Evolutionary conservation across 2,888 invertebrate species (phyloP), one percentile per base, ranked within the genome.

Genomic region (Agrotis puta): DNA sequence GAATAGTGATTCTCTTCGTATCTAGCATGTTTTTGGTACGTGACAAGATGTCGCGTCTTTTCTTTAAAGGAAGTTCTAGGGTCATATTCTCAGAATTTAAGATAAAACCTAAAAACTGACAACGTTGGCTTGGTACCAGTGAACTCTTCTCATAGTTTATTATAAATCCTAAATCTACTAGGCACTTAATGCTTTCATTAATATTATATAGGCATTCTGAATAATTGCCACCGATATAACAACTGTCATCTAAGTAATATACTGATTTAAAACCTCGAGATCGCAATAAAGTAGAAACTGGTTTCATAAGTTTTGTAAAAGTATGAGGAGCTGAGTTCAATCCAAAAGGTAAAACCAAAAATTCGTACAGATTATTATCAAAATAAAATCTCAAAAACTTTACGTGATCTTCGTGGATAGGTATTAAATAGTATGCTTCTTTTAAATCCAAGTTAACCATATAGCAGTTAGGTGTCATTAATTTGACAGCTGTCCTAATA

Each of bases 91-190:
- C 43, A 43, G 58, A 58, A 20, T 58, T 43, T 58, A 45, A 58
- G 22, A 58, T 43, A 58, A 58, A 58, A 58, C 58, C 58, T 54
- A 74, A 56, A 61, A 64, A 69, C 43, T 57, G 56, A 24, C 62
- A 63, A 22, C n/a, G 1, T 27, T 39, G 33, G 4, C 9, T 58
- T 20, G 72, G 72, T 20, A 51, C 27, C 18, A 72, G 20, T 47
- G 16, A 45, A 47, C 66, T 57, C 45, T 72, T 72, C 39, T 66
- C 51, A 62, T 62, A 50, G 33, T 62, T 62, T 33, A 62, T 33
- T 33, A 62, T 20, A 62, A 62, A 62, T n/a, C 62, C 50, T 53
- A 53, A 53, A 27, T 27, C 27, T 27, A 27, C 33, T 33, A 33
- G 33, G 33, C 33, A 33, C 33, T 33, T 33, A 33, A 33, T 33